phyloP scores from a whole-genome alignment of 2,797 vertebrate genomes.

The Iguana delicatissima region DNA sequence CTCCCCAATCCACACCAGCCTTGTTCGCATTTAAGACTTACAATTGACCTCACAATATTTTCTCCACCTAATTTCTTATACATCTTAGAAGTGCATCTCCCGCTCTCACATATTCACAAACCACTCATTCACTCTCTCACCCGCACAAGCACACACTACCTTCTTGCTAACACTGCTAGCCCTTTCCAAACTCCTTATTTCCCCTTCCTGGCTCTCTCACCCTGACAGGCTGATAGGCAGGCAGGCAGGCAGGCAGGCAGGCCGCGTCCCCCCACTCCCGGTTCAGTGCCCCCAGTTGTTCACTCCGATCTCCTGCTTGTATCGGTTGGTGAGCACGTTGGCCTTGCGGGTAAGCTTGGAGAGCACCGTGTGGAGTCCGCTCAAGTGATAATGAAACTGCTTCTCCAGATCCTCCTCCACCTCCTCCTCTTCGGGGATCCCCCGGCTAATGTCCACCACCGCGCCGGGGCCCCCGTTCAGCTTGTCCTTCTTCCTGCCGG shows the following conservation, averaged over 20 bases:
- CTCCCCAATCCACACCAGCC: not conserved
- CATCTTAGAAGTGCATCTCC: not conserved
- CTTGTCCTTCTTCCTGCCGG: conserved; percentile 77
- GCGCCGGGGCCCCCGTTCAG: conserved; percentile 72
- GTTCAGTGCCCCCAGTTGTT: conserved; percentile 89
- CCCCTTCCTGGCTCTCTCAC: not conserved
- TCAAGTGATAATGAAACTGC: conserved; percentile 91
- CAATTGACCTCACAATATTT: not conserved
- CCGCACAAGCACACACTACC: no score
- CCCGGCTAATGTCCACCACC: conserved; percentile 80
- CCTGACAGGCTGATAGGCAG: not conserved
- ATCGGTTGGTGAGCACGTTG: conserved; percentile 91
- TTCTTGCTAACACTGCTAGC: not conserved
- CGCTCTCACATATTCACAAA: not conserved
- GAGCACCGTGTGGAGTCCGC: conserved; percentile 89
- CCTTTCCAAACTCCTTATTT: not conserved
- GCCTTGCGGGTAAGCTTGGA: conserved; percentile 92
- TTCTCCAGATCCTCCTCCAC: conserved; percentile 90
- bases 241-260: conserved; percentile 34
- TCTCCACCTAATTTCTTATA: not conserved
- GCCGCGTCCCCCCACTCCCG: conserved; percentile 16
- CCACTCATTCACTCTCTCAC: not conserved
- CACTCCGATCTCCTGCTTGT: conserved; percentile 94
- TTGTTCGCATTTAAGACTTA: not conserved
- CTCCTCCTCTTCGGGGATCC: conserved; percentile 80